Evolutionary conservation across 2,797 vertebrate species (phyloP).

Genomic region (Loriculus beryllinus): DNA sequence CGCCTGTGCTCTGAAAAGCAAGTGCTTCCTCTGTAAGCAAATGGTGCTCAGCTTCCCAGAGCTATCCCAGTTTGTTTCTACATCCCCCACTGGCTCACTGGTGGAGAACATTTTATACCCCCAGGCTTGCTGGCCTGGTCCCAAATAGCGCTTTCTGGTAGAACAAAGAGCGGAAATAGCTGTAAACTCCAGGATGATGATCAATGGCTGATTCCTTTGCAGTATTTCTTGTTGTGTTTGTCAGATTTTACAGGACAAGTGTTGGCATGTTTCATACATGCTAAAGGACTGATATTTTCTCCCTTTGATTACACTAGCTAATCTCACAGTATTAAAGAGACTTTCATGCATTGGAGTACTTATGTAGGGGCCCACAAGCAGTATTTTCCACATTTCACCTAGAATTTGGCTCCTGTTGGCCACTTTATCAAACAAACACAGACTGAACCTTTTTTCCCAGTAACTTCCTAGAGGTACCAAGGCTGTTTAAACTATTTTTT

Average conservation of each 20-base stretch:
- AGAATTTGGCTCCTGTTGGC: not conserved
- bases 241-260: not conserved
- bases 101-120: not conserved
- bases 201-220: not conserved
- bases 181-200: not conserved
- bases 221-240: not conserved
- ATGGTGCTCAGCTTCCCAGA: not conserved
- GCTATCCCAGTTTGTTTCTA: not conserved
- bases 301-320: not conserved
- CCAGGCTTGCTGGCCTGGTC: not conserved
- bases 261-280: rapidly evolving
- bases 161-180: not conserved
- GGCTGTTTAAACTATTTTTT: not conserved
- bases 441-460: not conserved
- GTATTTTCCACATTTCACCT: not conserved
- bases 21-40: not conserved
- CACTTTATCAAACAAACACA: not conserved
- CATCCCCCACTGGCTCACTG: not conserved
- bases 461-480: not conserved
- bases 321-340: not conserved
- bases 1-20: not conserved
- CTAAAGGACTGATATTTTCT: not conserved
- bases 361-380: not conserved
- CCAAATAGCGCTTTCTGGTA: not conserved
- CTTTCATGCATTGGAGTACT: not conserved